Percentiles rank a stretch among this genome's conserved stretches.
Conservation (phyloP, 2,888 invertebrate genomes). For the Hyposoter didymator region DNA sequence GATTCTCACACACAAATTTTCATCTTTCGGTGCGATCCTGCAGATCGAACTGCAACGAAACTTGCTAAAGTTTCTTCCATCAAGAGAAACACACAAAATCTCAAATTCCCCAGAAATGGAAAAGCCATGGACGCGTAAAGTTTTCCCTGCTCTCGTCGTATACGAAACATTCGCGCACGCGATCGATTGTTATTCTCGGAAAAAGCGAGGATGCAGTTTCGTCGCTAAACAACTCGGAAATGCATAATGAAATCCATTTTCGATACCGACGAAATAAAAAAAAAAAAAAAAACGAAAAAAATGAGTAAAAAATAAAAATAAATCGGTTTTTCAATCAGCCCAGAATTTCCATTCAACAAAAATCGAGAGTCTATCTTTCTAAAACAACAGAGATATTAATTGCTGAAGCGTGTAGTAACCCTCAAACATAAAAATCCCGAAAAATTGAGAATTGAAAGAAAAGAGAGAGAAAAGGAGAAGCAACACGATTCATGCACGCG, state of each 20-base stretch:
- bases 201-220: background rate
- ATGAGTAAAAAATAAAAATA: background rate
- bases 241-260: background rate
- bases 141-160: background rate
- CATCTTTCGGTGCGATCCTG: background rate
- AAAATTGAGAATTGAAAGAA: background rate
- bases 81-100: conserved; percentile 1
- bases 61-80: background rate
- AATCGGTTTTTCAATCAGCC: background rate
- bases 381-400: background rate
- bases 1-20: background rate
- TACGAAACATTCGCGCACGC: background rate
- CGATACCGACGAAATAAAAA: too few relatives aligned
- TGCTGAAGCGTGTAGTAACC: background rate
- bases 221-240: background rate
- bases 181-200: background rate
- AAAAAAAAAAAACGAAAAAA: too few relatives aligned
- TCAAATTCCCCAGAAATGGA: background rate
- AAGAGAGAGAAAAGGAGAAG: background rate
- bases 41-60: background rate
- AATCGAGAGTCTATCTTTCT: background rate
- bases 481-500: background rate
- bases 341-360: background rate
- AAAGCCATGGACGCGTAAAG: background rate
- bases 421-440: background rate